Percentiles rank a stretch among this genome's conserved stretches.
Conservation (phyloP, 1,140 invertebrate genomes). For the Ganaspis sp. region DNA sequence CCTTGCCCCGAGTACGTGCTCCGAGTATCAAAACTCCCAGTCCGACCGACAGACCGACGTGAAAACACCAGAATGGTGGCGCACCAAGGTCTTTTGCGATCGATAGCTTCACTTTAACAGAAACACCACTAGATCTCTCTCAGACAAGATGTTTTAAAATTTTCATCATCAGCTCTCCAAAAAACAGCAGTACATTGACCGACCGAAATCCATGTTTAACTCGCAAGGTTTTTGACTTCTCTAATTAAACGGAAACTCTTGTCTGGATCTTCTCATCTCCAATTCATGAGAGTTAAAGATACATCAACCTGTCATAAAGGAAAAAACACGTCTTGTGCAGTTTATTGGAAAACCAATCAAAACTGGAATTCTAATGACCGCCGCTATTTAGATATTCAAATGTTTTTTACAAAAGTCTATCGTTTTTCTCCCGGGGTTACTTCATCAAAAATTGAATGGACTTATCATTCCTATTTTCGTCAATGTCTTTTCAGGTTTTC, state of each 20-base stretch:
- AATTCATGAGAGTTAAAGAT: not conserved
- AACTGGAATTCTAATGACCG: not conserved
- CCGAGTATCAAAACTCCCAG: constrained; percentile 73
- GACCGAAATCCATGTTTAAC: not conserved
- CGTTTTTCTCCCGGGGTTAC: no score
- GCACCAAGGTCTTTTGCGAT: constrained; percentile 74
- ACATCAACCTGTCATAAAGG: not conserved
- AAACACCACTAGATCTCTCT: constrained; percentile 47
- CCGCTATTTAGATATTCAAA: not conserved
- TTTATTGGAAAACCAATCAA: not conserved
- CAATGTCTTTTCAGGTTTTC: no score
- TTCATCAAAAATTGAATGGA: no score
- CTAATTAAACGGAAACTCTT: not conserved
- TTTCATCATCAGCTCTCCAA: not conserved
- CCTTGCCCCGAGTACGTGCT: constrained; percentile 76
- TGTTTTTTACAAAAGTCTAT: no score
- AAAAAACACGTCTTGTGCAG: not conserved
- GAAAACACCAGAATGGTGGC: constrained; percentile 68
- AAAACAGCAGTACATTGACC: not conserved
- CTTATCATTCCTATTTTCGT: no score
- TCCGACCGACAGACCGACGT: constrained; percentile 67
- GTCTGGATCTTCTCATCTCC: not conserved
- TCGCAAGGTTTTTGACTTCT: not conserved
- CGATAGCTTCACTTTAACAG: constrained; percentile 68
- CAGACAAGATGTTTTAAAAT: constrained; percentile 13